Conservation (phyloP, 1,140 invertebrate genomes). For the Brachionus plicatilis region DNA sequence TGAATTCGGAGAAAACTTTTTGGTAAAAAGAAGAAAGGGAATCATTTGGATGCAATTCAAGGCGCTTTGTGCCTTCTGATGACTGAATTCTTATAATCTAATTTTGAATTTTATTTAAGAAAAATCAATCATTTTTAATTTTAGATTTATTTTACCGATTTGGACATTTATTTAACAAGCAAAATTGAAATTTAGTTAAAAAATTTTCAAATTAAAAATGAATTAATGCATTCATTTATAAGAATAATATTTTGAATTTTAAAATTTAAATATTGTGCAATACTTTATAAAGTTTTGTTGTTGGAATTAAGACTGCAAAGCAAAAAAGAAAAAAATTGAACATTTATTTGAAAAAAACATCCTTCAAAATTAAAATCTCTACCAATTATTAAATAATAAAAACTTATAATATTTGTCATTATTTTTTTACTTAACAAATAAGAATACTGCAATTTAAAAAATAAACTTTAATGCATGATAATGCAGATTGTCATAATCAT, state of each 20-base stretch:
- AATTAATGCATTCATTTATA: neutral
- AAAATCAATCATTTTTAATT: neutral
- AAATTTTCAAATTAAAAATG: neutral
- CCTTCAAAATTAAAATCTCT: neutral
- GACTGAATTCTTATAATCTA: conserved; percentile 34
- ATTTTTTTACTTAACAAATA: no score
- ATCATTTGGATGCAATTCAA: neutral
- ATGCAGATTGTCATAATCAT: no score
- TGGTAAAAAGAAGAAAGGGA: neutral
- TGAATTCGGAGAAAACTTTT: neutral
- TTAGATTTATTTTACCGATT: neutral
- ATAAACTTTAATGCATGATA: no score
- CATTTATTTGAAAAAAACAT: neutral
- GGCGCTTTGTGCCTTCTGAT: neutral
- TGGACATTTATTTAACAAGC: neutral
- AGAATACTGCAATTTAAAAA: no score
- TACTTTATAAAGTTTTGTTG: neutral
- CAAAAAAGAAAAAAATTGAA: neutral
- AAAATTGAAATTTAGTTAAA: neutral
- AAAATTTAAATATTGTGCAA: neutral
- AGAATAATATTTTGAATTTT: neutral
- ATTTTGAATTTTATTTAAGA: neutral
- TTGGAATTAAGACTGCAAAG: neutral
- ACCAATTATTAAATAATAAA: neutral
- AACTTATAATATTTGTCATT: neutral